phyloP scores from a whole-genome alignment of 2,113 vertebrate species.

The Cheilinus undulatus region DNA sequence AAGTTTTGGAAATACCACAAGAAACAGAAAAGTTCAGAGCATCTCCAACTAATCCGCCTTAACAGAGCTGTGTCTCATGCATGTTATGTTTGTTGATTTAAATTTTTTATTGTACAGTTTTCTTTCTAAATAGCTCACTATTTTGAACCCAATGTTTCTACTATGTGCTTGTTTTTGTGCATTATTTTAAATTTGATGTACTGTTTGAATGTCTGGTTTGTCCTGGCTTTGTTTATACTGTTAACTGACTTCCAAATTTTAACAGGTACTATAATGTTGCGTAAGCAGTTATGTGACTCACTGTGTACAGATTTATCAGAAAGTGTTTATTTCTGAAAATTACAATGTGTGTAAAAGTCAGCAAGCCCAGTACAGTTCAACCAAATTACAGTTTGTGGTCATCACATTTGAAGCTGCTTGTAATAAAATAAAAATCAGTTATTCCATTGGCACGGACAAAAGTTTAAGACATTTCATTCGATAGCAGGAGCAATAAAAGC shows the following conservation, averaged over 20 bases:
- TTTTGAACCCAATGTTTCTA: neutral
- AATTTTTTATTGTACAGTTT: neutral
- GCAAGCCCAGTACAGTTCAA: neutral
- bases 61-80: neutral
- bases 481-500: slow-evolving; percentile 39
- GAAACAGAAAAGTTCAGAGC: slow-evolving; percentile 25
- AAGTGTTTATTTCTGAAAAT: slow-evolving; percentile 39
- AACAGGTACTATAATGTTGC: neutral
- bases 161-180: neutral
- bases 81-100: neutral
- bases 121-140: neutral
- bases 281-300: too few relatives aligned
- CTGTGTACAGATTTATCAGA: neutral
- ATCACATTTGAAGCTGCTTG: neutral
- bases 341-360: slow-evolving; percentile 23
- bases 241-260: neutral
- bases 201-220: neutral
- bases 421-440: slow-evolving; percentile 27
- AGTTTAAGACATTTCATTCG: slow-evolving; percentile 30
- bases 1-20: slow-evolving; percentile 32
- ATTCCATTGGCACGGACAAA: slow-evolving; percentile 36
- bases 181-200: neutral
- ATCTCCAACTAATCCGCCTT: slow-evolving; percentile 7
- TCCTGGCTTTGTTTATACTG: neutral
- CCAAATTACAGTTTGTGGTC: neutral